Evolutionary conservation across 2,113 vertebrate genomes (phyloP), one percentile per base, ranked within the genome.

Genomic region (Alethe castanea): DNA sequence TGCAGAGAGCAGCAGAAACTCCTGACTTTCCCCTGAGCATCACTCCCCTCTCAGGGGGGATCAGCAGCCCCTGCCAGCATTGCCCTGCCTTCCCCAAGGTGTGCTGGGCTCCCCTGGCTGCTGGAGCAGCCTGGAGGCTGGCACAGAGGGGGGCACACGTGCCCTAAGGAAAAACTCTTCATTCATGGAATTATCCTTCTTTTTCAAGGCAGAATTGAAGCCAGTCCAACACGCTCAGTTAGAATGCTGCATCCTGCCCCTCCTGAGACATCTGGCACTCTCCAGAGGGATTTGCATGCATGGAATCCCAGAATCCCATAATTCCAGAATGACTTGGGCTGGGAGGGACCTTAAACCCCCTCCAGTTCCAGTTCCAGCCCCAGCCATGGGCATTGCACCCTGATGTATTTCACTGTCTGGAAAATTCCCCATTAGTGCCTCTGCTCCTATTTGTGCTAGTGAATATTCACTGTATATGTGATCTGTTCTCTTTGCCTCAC

Each of bases 151-250:
- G 3, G 56, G 44, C 40, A 42, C 78, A 11, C 0, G 0, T 9
- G 6, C 28, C 26, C 2, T 0, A 1, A 74, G 13, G 31, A 42
- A 56, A 73, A 74, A 23, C 15, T 1, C 29, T 14, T 29, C 16
- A 7, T 1, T 26, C 52, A 45, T 14, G 12, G 52, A 69, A n/a
- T n/a, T 2, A 3, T 14, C 35, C 15, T 18, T 31, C 36, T n/a
- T 5, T 6, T 5, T 6, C 12, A 14, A 19, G n/a, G 1, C 0
- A 6, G 36, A 31, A 19, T 29, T 23, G 13, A 24, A 24, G 24
- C 3, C 40, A 36, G 6, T n/a, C 35, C 24, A 14, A 10, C 33
- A 0, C 16, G 14, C 16, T 19, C 29, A 4, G 19, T 8, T 14
- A 18, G 38, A 76, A 20, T 7, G 16, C 15, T 66, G 25, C 9